A percentile compares a stretch with the other conserved stretches of the same genome.
Evolutionary conservation across 2,888 invertebrate genomes (phyloP).

Genomic region (Euplagia quadripunctaria): DNA sequence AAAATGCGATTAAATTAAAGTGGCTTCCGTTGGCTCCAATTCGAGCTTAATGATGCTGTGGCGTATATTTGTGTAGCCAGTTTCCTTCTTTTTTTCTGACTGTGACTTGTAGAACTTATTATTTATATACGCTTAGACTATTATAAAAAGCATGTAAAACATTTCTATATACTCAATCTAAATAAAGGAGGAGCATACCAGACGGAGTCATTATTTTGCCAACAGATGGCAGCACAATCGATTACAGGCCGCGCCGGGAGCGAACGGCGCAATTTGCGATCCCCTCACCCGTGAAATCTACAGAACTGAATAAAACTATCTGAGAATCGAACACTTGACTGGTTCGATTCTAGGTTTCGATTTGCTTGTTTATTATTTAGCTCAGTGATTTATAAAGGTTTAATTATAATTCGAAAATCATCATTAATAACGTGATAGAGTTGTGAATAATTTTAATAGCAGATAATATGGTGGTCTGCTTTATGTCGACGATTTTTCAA

Average conservation of each 20-base stretch:
- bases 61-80: too few relatives aligned
- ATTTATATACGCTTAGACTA: not conserved
- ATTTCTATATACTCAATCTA: conserved; percentile 59
- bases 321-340: conserved; percentile 72
- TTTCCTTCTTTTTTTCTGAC: too few relatives aligned
- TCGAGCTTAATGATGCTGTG: too few relatives aligned
- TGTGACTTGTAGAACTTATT: not conserved
- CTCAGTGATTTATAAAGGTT: conserved; percentile 10
- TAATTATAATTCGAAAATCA: not conserved
- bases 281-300: conserved; percentile 82
- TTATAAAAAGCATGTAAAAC: conserved; percentile 30
- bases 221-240: conserved; percentile 86
- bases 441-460: too few relatives aligned
- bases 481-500: too few relatives aligned
- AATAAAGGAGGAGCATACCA: conserved; percentile 78
- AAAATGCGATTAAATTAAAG: too few relatives aligned
- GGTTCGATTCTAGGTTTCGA: conserved; percentile 62
- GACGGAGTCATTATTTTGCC: conserved; percentile 84
- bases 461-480: too few relatives aligned
- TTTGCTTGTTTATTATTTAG: conserved; percentile 47
- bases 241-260: conserved; percentile 75
- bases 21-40: too few relatives aligned
- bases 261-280: conserved; percentile 83
- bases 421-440: too few relatives aligned
- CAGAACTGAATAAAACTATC: conserved; percentile 86